phyloP scores from a whole-genome alignment of 2,888 invertebrate genomes.

The Spialia ferax region DNA sequence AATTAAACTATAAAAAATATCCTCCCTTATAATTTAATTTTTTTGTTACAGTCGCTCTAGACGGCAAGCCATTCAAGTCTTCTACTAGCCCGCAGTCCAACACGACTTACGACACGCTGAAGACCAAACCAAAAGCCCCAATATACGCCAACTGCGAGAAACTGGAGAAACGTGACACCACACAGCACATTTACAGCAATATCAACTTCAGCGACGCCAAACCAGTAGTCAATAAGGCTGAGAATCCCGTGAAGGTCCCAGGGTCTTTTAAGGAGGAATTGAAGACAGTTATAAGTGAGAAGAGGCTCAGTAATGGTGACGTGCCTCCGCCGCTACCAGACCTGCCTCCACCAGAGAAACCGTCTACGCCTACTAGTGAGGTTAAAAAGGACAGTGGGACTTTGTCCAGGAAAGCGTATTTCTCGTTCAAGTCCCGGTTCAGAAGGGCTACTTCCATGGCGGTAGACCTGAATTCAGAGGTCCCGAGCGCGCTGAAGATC shows the following conservation, averaged over 20 bases:
- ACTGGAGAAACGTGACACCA: conserved; percentile 52
- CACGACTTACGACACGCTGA: conserved; percentile 65
- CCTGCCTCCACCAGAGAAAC: conserved; percentile 67
- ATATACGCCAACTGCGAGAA: conserved; percentile 75
- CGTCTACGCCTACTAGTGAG: conserved; percentile 67
- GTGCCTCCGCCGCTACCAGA: conserved; percentile 69
- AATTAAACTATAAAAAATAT: too few relatives aligned
- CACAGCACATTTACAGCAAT: conserved; percentile 66
- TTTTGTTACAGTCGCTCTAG: conserved; percentile 72
- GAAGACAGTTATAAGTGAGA: conserved; percentile 72
- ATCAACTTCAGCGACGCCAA: conserved; percentile 66
- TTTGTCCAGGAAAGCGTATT: conserved; percentile 78
- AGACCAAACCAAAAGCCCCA: conserved; percentile 60
- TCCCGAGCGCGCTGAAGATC: conserved; percentile 83
- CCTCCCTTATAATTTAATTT: too few relatives aligned
- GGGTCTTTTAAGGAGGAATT: conserved; percentile 73
- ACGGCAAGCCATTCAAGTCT: conserved; percentile 72
- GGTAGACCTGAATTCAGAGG: conserved; percentile 81
- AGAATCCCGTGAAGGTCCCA: conserved; percentile 62
- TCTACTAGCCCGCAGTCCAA: conserved; percentile 53
- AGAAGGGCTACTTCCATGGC: conserved; percentile 87
- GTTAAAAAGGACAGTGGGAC: conserved; percentile 75
- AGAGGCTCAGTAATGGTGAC: conserved; percentile 67
- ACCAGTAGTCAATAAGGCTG: conserved; percentile 67
- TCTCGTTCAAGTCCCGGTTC: conserved; percentile 88